Percentiles rank a stretch among this genome's conserved stretches.
These are phyloP conservation scores for Dicrurus megarhynchus DNA, from an alignment of 2,113 vertebrate genomes.

Conservation along the genomic window DNA sequence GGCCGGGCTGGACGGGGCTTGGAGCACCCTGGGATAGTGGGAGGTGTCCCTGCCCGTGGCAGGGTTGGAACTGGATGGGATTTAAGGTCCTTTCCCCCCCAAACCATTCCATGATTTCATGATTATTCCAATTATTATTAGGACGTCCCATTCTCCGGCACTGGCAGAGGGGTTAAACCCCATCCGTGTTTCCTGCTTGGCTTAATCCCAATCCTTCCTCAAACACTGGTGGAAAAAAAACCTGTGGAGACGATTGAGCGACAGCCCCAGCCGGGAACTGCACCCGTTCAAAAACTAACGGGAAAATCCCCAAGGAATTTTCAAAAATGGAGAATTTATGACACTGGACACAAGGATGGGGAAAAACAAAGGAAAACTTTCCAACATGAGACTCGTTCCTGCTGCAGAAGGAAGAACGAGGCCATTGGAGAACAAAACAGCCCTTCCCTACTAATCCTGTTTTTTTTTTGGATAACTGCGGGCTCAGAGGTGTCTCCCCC, in stretches of 20 bases:
- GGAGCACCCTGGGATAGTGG: not conserved
- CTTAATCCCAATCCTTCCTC: not conserved
- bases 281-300: accelerated
- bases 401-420: not conserved
- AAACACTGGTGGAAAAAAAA: not conserved
- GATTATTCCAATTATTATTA: not conserved
- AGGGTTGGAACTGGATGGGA: not conserved
- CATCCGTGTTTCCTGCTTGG: not conserved
- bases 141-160: accelerated
- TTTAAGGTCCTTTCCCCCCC: not conserved
- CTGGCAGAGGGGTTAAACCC: not conserved
- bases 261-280: accelerated
- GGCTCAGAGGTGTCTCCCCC: not conserved
- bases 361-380: not conserved
- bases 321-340: not conserved
- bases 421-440: not conserved
- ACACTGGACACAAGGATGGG: accelerated
- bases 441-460: not conserved
- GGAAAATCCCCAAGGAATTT: not conserved
- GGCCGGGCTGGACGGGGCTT: accelerated
- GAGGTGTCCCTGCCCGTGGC: not conserved
- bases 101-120: not conserved
- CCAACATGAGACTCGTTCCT: accelerated
- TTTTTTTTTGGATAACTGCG: not conserved
- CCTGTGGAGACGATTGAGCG: not conserved